Percentiles rank a stretch among this genome's conserved stretches.
Evolutionary conservation across 2,113 vertebrate genomes (phyloP).

Genomic region (Zapornia atra): DNA sequence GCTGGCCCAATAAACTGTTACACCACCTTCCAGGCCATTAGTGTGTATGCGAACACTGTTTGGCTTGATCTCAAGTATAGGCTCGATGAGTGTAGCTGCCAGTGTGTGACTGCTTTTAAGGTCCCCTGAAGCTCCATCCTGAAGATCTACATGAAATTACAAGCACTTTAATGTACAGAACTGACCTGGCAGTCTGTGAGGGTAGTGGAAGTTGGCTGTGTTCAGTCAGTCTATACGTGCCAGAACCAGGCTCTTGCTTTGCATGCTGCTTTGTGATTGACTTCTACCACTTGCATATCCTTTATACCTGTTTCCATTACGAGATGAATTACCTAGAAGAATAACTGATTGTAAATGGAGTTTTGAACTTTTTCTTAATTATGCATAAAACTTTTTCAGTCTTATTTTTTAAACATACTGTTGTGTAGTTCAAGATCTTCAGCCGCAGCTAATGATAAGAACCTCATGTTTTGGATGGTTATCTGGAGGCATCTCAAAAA

Average conservation of each 20-base stretch:
- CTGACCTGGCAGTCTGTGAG: background rate
- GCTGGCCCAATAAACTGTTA: background rate
- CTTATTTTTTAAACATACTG: background rate
- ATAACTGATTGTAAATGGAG: background rate
- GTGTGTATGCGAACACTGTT: rapidly evolving
- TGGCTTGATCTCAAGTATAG: background rate
- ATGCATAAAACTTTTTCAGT: background rate
- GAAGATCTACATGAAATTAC: background rate
- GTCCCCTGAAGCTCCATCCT: background rate
- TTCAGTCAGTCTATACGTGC: background rate
- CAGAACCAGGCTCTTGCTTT: background rate
- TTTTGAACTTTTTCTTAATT: background rate
- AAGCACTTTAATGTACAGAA: rapidly evolving
- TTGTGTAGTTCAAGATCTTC: background rate
- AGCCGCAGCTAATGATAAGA: background rate
- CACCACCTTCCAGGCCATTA: background rate
- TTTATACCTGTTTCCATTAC: background rate
- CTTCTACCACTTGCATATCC: background rate
- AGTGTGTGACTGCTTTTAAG: background rate
- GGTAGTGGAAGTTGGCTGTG: background rate
- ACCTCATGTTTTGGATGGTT: background rate
- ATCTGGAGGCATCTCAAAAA: background rate
- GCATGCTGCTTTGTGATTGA: background rate
- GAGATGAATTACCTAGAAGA: background rate
- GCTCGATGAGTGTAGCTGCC: background rate